Conservation (phyloP, 2,113 vertebrate species). For the Ascaphus truei region DNA sequence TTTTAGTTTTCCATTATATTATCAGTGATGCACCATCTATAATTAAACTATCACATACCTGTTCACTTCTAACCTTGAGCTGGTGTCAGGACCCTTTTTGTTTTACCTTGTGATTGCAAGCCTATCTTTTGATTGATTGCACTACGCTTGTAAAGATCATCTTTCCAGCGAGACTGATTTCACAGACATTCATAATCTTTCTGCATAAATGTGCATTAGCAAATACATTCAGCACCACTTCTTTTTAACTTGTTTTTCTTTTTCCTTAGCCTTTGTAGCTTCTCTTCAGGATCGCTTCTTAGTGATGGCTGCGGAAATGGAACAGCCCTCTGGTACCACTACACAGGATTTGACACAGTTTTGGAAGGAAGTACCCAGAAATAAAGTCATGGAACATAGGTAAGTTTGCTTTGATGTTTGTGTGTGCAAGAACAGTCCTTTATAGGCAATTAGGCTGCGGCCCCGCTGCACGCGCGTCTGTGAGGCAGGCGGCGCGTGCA, state of each 20-base stretch:
- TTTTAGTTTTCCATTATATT: too few species aligned
- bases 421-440: too few species aligned
- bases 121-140: constrained; percentile 3
- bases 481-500: too few species aligned
- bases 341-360: constrained; percentile 81
- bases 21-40: too few species aligned
- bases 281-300: constrained; percentile 92
- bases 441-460: too few species aligned
- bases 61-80: too few species aligned
- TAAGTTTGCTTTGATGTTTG: constrained; percentile 41
- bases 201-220: not conserved
- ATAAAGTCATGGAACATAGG: constrained; percentile 92
- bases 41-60: too few species aligned
- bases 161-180: not conserved
- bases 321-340: constrained; percentile 58
- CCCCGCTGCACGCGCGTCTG: too few species aligned
- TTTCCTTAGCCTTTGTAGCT: constrained; percentile 71
- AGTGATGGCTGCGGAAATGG: constrained; percentile 97
- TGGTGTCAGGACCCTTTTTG: too few species aligned
- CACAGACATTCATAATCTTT: not conserved
- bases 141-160: not conserved
- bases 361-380: constrained; percentile 90
- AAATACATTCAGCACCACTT: not conserved
- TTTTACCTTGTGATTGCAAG: not conserved
- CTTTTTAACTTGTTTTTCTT: constrained; percentile 3